These are phyloP conservation scores for Phenacoccus solenopsis DNA, from an alignment of 1,140 invertebrate species.

Conservation along the genomic window DNA sequence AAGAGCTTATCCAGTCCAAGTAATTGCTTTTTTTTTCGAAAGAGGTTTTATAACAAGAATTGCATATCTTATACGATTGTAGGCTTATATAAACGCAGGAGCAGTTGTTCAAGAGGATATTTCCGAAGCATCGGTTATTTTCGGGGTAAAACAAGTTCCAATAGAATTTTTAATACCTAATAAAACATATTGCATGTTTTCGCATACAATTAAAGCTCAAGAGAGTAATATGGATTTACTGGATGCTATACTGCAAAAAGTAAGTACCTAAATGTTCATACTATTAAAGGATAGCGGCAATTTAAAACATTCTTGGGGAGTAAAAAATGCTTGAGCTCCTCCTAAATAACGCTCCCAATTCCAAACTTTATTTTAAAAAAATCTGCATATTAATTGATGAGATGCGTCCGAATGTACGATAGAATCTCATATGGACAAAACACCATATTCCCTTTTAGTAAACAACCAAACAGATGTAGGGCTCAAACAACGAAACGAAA, in stretches of 20 bases:
- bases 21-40: conserved; percentile 25
- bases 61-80: conserved; percentile 26
- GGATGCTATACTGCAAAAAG: conserved; percentile 89
- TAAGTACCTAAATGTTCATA: too few relatives aligned
- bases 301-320: too few relatives aligned
- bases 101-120: conserved; percentile 93
- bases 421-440: too few relatives aligned
- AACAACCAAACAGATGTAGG: too few relatives aligned
- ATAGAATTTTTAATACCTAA: conserved; percentile 84
- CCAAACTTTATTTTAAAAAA: too few relatives aligned
- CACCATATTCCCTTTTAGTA: too few relatives aligned
- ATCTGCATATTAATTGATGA: too few relatives aligned
- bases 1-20: conserved; percentile 92
- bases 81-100: conserved; percentile 78
- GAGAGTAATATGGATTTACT: conserved; percentile 94
- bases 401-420: too few relatives aligned
- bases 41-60: neutral
- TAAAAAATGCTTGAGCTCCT: too few relatives aligned
- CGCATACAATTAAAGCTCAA: conserved; percentile 98
- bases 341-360: too few relatives aligned
- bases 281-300: too few relatives aligned
- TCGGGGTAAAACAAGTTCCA: conserved; percentile 96
- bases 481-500: too few relatives aligned
- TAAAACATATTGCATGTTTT: conserved; percentile 98
- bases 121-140: conserved; percentile 85